These are phyloP conservation scores for Stenolophus ochropezus DNA, from an alignment of 2,888 invertebrate genomes.

Conservation along the genomic window DNA sequence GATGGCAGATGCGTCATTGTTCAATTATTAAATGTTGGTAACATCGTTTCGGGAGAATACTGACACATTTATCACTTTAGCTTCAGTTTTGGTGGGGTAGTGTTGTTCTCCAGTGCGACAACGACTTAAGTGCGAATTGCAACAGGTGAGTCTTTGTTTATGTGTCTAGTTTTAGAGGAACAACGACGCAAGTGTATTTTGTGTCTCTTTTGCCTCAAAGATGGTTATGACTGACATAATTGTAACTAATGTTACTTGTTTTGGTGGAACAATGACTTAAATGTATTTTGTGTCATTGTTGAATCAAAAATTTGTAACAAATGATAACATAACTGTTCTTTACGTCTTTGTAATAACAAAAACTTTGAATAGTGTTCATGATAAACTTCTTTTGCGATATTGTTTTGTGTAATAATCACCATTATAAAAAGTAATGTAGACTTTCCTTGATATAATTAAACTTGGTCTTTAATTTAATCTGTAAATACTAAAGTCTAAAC, in stretches of 20 bases:
- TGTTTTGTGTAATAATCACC: not conserved
- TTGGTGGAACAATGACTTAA: not conserved
- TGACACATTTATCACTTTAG: not conserved
- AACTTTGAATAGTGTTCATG: slow-evolving; percentile 4
- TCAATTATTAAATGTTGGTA: not conserved
- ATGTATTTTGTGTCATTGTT: not conserved
- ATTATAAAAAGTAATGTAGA: not conserved
- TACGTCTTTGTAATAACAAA: not conserved
- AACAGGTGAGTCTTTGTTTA: no score
- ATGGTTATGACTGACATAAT: no score
- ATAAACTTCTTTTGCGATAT: not conserved
- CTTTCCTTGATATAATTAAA: not conserved
- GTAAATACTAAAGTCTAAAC: not conserved
- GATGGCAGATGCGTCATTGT: not conserved
- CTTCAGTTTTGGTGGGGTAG: not conserved
- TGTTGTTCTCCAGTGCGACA: not conserved
- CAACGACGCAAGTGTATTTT: no score
- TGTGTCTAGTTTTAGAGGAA: no score
- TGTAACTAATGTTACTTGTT: not conserved
- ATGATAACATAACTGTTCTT: not conserved
- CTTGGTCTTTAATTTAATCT: not conserved
- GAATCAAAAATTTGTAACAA: not conserved
- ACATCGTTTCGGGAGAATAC: slow-evolving; percentile 4
- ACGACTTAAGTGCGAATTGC: slow-evolving; percentile 2
- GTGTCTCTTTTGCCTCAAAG: no score